A percentile compares a stretch with the other conserved stretches of the same genome.
phyloP scores from a whole-genome alignment of 2,113 vertebrate species.

The Xerus inauris region DNA sequence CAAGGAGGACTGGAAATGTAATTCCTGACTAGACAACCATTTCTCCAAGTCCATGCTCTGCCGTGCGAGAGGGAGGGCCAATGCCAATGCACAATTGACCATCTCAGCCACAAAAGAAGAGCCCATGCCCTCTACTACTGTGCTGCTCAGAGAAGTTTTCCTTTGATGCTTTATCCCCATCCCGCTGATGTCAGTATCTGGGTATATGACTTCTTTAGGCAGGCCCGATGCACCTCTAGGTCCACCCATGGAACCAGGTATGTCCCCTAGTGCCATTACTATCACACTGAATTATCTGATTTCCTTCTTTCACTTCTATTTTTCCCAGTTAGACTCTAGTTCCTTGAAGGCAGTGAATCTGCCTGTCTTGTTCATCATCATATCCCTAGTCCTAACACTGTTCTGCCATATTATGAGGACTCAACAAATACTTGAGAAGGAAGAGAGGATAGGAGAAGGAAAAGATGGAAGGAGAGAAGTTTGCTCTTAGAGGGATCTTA shows the following conservation, averaged over 20 bases:
- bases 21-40: not conserved
- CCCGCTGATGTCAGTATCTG: not conserved
- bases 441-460: not conserved
- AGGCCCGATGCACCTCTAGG: not conserved
- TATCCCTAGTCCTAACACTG: not conserved
- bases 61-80: not conserved
- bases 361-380: not conserved
- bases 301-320: not conserved
- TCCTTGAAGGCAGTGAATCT: not conserved
- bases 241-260: not conserved
- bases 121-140: not conserved
- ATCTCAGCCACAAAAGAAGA: not conserved
- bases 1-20: not conserved
- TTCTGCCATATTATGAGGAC: not conserved
- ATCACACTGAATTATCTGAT: not conserved
- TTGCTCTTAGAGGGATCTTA: conserved; percentile 56
- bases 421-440: not conserved
- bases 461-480: not conserved
- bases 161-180: not conserved
- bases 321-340: not conserved
- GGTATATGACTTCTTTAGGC: not conserved
- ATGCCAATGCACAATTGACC: not conserved
- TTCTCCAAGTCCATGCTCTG: not conserved
- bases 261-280: not conserved
- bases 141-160: not conserved